Evolutionary conservation across 1,140 invertebrate genomes (phyloP).

Genomic region (Bombyx mandarina): DNA sequence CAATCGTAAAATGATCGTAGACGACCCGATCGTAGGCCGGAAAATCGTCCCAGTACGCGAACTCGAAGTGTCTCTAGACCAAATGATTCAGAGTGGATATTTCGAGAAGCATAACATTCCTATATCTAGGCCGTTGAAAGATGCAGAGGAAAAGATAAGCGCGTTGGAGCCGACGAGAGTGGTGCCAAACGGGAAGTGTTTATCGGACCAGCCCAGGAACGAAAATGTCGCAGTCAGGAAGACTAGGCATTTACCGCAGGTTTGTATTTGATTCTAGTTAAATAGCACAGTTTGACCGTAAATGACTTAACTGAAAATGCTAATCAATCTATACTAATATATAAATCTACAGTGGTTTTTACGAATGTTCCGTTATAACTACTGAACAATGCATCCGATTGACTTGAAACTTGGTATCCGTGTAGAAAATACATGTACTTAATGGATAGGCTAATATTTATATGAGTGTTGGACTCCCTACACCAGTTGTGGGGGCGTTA

Average conservation of each 20-base stretch:
- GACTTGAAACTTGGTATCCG: too few relatives aligned
- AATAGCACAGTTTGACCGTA: too few relatives aligned
- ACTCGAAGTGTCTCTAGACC: slow-evolving; percentile 63
- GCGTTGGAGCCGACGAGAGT: slow-evolving; percentile 12
- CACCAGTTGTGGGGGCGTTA: too few relatives aligned
- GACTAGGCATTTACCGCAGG: slow-evolving; percentile 66
- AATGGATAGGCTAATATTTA: too few relatives aligned
- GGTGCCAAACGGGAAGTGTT: slow-evolving; percentile 55
- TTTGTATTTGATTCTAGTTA: slow-evolving; percentile 12
- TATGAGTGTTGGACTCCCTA: too few relatives aligned
- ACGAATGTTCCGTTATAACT: too few relatives aligned
- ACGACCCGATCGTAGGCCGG: slow-evolving; percentile 49
- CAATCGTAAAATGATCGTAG: slow-evolving; percentile 58
- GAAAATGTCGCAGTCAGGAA: slow-evolving; percentile 31
- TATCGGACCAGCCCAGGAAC: slow-evolving; percentile 26
- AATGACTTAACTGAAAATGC: too few relatives aligned
- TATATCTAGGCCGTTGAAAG: slow-evolving; percentile 32
- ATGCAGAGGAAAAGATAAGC: slow-evolving; percentile 29
- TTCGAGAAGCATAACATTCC: slow-evolving; percentile 67
- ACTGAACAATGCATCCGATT: too few relatives aligned
- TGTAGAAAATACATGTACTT: too few relatives aligned
- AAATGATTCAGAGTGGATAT: slow-evolving; percentile 65
- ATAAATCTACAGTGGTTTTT: too few relatives aligned
- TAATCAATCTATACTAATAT: too few relatives aligned
- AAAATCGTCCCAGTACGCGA: slow-evolving; percentile 61